Evolutionary conservation across 2,113 vertebrate species (phyloP).

Genomic region (Paramisgurnus dabryanus): DNA sequence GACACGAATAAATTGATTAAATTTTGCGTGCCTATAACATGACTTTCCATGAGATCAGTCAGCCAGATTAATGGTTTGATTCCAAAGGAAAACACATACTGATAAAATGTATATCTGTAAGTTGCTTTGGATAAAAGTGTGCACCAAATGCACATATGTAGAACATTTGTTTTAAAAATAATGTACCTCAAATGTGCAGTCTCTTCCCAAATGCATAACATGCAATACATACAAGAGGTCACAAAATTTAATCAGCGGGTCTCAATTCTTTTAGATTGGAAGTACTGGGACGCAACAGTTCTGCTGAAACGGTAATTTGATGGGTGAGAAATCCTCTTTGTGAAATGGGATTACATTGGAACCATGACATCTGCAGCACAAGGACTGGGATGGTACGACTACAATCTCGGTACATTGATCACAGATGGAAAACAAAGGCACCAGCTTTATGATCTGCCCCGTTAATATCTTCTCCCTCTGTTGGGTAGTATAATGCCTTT

Average conservation of each 20-base stretch:
- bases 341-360: slow-evolving; percentile 60
- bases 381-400: slow-evolving; percentile 30
- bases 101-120: too few relatives aligned
- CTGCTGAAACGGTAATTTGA: slow-evolving; percentile 45
- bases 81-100: too few relatives aligned
- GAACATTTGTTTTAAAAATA: background rate
- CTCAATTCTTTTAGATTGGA: slow-evolving; percentile 39
- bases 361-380: slow-evolving; percentile 49
- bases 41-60: too few relatives aligned
- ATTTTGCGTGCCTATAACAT: too few relatives aligned
- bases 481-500: background rate
- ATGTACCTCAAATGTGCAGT: background rate
- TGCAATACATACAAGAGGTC: background rate
- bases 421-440: slow-evolving; percentile 52
- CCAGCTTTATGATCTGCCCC: slow-evolving; percentile 31
- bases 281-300: slow-evolving; percentile 39
- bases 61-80: too few relatives aligned
- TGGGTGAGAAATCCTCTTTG: slow-evolving; percentile 49
- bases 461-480: background rate
- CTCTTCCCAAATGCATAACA: slow-evolving; percentile 9
- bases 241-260: slow-evolving; percentile 41
- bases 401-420: slow-evolving; percentile 44
- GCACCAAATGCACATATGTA: too few relatives aligned
- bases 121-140: too few relatives aligned
- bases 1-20: too few relatives aligned